phyloP scores from a whole-genome alignment of 2,797 vertebrate genomes.

The Carapus acus region DNA sequence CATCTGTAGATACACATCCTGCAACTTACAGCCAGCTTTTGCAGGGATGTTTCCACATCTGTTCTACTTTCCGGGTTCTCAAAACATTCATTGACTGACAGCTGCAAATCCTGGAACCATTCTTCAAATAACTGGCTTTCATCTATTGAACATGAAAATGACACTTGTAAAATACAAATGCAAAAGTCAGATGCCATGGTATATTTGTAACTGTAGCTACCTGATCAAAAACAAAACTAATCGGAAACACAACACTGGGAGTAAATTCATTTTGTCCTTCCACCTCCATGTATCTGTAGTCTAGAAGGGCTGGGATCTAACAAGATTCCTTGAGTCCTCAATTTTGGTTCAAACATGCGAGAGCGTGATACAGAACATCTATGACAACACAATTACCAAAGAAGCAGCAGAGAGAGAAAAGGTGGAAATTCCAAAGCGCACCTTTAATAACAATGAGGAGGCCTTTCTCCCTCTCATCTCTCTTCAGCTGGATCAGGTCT shows the following conservation, averaged over 20 bases:
- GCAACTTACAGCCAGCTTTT: constrained; percentile 76
- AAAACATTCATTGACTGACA: constrained; percentile 86
- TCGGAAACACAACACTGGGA: too few species aligned
- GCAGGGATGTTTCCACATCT: constrained; percentile 73
- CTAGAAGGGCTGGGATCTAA: too few species aligned
- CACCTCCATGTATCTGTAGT: too few species aligned
- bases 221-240: too few species aligned
- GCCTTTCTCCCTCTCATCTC: constrained; percentile 78
- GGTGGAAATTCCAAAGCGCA: constrained; percentile 43
- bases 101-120: constrained; percentile 80
- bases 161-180: neutral
- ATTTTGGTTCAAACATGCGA: too few species aligned
- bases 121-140: constrained; percentile 82
- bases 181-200: too few species aligned
- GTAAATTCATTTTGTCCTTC: too few species aligned
- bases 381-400: neutral
- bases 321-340: too few species aligned
- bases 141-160: constrained; percentile 58
- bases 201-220: too few species aligned
- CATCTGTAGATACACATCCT: neutral
- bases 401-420: too few species aligned
- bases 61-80: constrained; percentile 78
- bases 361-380: too few species aligned
- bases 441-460: constrained; percentile 75
- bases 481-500: constrained; percentile 81